These are phyloP conservation scores for Ectropis crepuscularia DNA, from an alignment of 2,888 invertebrate species.

Conservation along the genomic window DNA sequence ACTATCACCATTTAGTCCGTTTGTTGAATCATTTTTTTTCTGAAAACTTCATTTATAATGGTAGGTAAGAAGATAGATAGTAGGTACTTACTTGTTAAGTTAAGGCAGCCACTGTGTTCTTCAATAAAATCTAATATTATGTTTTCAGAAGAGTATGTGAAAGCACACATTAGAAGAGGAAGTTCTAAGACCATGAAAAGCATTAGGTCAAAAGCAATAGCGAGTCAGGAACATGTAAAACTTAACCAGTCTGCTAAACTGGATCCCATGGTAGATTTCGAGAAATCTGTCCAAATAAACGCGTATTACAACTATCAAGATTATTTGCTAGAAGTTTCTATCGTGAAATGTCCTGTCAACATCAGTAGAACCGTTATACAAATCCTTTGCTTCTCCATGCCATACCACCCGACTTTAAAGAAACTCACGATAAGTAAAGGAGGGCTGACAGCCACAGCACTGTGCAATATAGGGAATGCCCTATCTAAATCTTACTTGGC, in stretches of 20 bases:
- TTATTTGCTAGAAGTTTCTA: slow-evolving; percentile 53
- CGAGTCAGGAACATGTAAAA: neutral
- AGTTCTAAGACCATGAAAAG: slow-evolving; percentile 16
- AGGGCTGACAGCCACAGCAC: slow-evolving; percentile 39
- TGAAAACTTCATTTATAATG: no score
- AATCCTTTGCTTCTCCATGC: slow-evolving; percentile 53
- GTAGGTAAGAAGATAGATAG: no score
- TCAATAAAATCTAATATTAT: neutral
- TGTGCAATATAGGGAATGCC: slow-evolving; percentile 56
- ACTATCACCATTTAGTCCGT: no score
- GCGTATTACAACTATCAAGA: slow-evolving; percentile 51
- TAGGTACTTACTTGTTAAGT: neutral
- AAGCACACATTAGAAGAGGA: neutral
- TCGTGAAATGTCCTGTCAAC: slow-evolving; percentile 38
- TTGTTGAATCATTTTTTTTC: no score
- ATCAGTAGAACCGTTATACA: slow-evolving; percentile 53
- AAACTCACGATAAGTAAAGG: slow-evolving; percentile 52
- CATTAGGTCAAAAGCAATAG: neutral
- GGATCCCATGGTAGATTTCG: neutral
- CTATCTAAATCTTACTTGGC: slow-evolving; percentile 59
- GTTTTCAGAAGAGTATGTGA: slow-evolving; percentile 20
- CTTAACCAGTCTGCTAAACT: neutral
- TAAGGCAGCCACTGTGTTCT: neutral
- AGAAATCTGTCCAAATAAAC: slow-evolving; percentile 40
- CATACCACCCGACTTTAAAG: slow-evolving; percentile 54